Evolutionary conservation across 2,113 vertebrate species (phyloP).

Genomic region (Strix uralensis): DNA sequence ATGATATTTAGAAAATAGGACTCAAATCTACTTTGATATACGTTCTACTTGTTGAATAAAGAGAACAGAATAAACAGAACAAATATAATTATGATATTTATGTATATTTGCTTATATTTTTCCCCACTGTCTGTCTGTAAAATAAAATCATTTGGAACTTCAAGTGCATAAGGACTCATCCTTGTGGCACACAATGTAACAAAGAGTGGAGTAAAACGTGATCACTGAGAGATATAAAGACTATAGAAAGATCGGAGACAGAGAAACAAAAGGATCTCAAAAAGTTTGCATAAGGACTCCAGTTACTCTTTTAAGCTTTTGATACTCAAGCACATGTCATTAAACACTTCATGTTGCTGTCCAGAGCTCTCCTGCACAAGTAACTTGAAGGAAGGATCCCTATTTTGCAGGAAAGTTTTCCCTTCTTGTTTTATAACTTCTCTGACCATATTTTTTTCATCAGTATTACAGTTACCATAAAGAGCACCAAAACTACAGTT

Average conservation of each 20-base stretch:
- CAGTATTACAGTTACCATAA: background rate
- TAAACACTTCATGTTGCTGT: background rate
- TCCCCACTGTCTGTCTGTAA: background rate
- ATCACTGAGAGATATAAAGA: background rate
- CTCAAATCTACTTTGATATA: background rate
- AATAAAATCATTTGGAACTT: background rate
- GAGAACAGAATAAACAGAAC: background rate
- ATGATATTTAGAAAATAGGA: background rate
- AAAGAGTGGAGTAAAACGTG: background rate
- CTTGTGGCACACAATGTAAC: background rate
- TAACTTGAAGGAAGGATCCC: background rate
- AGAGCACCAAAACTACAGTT: background rate
- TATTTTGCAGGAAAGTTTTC: background rate
- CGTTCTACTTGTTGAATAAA: background rate
- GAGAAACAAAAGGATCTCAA: background rate
- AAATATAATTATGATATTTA: background rate
- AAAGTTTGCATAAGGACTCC: background rate
- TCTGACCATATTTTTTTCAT: background rate
- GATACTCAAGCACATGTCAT: background rate
- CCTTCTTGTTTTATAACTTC: background rate
- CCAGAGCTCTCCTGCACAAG: background rate
- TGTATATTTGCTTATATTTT: background rate
- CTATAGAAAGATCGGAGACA: background rate
- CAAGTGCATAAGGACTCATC: background rate
- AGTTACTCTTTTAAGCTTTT: background rate